Evolutionary conservation across 2,113 vertebrate species (phyloP), one percentile per base, ranked within the genome.

Genomic region (Cathartes aura): DNA sequence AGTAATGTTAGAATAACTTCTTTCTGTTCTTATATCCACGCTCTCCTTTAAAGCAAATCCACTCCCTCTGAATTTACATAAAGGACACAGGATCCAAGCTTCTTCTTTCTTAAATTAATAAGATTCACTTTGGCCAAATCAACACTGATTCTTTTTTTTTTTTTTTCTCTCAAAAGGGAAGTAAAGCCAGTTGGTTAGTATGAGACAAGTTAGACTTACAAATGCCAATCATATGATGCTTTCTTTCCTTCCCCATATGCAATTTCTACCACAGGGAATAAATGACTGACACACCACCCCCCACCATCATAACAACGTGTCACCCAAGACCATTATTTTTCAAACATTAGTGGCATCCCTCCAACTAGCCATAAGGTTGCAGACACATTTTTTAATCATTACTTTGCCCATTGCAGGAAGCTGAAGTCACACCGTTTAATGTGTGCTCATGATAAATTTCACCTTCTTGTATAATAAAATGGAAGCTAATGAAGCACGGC

Each of bases 401-500:
- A 23, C 53, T 42, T 71, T 53, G 67, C 52, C 83, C n/a, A 12
- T 38, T 64, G 36, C 45, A 84, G 96, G 82, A 97, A 95, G 79
- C 53, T 72, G 34, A 70, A 67, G 60, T 73, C 42, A 67, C 48
- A 27, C 40, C 16, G 32, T 68, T 79, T 95, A 95, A 75, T 87
- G 38, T 85, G 55, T 79, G 11, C 43, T 68, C 43, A 26, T 45
- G 93, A 94, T 92, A 52, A 92, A 89, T 94, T 89, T 96, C 66
- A 55, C n/a, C 67, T 47, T 72, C 45, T n/a, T 67, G 29, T 62
- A 36, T 82, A 87, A 80, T 90, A 82, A 92, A 97, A 80, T 59
- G 74, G 53, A 82, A 92, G 70, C 68, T 91, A 90, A 96, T 63
- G 91, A 97, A 91, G 87, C 81, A 72, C 64, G 92, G 64, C 71